Percentiles rank a stretch among this genome's conserved stretches.
Conservation (phyloP, 2,888 invertebrate genomes). For the Onthophagus sagittarius region DNA sequence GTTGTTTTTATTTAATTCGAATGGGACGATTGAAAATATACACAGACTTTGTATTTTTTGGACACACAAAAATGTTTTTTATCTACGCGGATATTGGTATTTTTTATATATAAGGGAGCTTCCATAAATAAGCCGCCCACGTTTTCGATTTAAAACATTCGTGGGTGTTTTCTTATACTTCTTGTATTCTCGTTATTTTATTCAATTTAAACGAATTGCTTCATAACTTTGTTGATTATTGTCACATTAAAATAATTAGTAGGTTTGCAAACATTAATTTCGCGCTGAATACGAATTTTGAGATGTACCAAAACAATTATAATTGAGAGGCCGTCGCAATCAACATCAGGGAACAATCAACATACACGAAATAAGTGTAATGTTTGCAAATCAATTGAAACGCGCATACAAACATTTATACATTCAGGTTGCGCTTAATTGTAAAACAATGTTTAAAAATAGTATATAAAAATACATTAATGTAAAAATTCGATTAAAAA, state of each 20-base stretch:
- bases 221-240: neutral
- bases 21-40: neutral
- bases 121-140: neutral
- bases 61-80: neutral
- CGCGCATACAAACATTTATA: no score
- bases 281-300: neutral
- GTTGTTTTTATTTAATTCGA: neutral
- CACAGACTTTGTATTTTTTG: neutral
- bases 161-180: neutral
- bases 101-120: neutral
- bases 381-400: neutral
- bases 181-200: neutral
- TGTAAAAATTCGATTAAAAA: no score
- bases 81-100: neutral
- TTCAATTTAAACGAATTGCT: neutral
- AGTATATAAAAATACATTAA: no score
- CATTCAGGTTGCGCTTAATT: no score
- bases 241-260: neutral
- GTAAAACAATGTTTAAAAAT: no score
- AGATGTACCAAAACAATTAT: neutral
- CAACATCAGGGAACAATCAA: neutral
- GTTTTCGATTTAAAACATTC: neutral
- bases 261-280: neutral
- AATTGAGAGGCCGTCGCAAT: neutral
- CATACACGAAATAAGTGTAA: neutral